These are phyloP conservation scores for Apamea anceps DNA, from an alignment of 2,888 invertebrate genomes.

Conservation along the genomic window DNA sequence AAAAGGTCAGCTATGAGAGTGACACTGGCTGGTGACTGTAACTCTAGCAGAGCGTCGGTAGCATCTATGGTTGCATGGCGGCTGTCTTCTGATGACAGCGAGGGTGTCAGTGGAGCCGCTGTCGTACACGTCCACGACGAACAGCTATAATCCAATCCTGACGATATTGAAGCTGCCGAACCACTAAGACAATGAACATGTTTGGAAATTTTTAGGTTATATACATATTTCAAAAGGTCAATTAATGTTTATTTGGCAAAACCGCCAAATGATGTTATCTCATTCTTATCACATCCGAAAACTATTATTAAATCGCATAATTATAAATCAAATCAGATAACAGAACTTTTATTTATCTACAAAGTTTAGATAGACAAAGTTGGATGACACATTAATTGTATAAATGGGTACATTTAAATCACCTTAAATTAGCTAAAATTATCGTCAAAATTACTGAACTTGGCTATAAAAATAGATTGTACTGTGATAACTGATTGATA, in stretches of 20 bases:
- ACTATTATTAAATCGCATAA: not conserved
- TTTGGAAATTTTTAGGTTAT: not conserved
- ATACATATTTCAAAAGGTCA: not conserved
- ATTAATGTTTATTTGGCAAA: not conserved
- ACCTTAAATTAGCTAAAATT: slow-evolving; percentile 3
- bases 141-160: not conserved
- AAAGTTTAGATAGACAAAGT: not conserved
- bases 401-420: slow-evolving; percentile 20
- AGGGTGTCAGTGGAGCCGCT: not conserved
- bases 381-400: not conserved
- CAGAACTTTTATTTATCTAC: not conserved
- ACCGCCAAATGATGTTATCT: not conserved
- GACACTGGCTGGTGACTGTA: not conserved
- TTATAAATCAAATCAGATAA: not conserved
- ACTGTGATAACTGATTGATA: slow-evolving; percentile 2
- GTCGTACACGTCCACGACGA: not conserved
- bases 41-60: not conserved
- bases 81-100: not conserved
- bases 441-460: slow-evolving; percentile 20
- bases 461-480: not conserved
- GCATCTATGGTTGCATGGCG: not conserved
- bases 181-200: not conserved
- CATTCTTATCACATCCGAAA: slow-evolving; percentile 7
- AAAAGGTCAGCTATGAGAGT: not conserved
- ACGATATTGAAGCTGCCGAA: not conserved